phyloP scores from a whole-genome alignment of 2,797 vertebrate genomes.

The Harpagifer antarcticus region DNA sequence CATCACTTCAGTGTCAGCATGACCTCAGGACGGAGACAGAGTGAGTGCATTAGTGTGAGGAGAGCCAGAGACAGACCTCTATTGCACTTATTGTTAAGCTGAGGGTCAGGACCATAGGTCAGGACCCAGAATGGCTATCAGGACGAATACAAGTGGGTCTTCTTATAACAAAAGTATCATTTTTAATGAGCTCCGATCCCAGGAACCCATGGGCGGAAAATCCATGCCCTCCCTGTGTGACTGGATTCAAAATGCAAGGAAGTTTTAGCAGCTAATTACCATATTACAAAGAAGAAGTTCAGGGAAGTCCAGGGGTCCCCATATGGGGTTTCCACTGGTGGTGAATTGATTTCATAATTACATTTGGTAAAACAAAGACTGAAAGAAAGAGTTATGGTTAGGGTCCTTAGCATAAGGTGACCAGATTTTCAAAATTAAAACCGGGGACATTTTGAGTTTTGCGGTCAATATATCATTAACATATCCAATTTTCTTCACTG shows the following conservation, averaged over 20 bases:
- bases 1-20: slow-evolving; percentile 28
- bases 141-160: not conserved
- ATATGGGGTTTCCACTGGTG: not conserved
- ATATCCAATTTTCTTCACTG: too few relatives aligned
- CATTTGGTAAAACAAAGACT: not conserved
- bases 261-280: slow-evolving; percentile 55
- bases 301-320: not conserved
- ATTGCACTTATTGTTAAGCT: slow-evolving; percentile 12
- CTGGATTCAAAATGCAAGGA: slow-evolving; percentile 25
- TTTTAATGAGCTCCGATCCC: slow-evolving; percentile 48
- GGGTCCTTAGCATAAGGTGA: not conserved
- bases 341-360: slow-evolving; percentile 34
- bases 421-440: too few relatives aligned
- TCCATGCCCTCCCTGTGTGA: slow-evolving; percentile 12
- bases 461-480: too few relatives aligned
- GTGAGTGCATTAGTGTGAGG: slow-evolving; percentile 41
- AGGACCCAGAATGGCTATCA: slow-evolving; percentile 37
- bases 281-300: slow-evolving; percentile 9
- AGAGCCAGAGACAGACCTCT: slow-evolving; percentile 18
- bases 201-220: not conserved
- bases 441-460: too few relatives aligned
- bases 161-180: slow-evolving; percentile 5
- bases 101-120: slow-evolving; percentile 58
- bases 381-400: not conserved
- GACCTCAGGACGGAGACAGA: slow-evolving; percentile 42